Percentiles rank a stretch among this genome's conserved stretches.
Evolutionary conservation across 2,797 vertebrate genomes (phyloP).

Genomic region (Smutsia temminckii): DNA sequence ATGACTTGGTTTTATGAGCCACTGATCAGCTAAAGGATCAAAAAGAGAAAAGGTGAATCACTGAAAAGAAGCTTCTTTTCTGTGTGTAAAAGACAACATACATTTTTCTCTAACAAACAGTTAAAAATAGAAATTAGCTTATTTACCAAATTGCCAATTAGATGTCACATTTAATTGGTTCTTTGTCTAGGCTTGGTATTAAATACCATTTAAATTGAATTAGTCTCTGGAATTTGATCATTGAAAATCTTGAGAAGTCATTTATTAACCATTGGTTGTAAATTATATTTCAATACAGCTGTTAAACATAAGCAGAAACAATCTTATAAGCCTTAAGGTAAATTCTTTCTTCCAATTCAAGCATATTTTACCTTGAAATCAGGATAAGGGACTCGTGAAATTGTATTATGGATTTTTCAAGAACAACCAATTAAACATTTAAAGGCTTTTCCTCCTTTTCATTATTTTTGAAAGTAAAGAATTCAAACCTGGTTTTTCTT

Average conservation of each 20-base stretch:
- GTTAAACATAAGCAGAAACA: constrained; percentile 26
- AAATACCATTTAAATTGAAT: constrained; percentile 31
- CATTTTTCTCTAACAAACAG: constrained; percentile 16
- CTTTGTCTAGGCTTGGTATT: constrained; percentile 20
- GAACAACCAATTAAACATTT: background rate
- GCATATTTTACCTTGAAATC: constrained; percentile 45
- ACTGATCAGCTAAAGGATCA: background rate
- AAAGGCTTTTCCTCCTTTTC: background rate
- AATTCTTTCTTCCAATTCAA: constrained; percentile 7
- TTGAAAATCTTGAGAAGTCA: constrained; percentile 33
- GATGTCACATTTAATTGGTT: constrained; percentile 20
- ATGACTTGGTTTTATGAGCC: constrained; percentile 23
- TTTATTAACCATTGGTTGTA: constrained; percentile 21
- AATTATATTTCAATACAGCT: constrained; percentile 1
- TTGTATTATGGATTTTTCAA: constrained; percentile 18
- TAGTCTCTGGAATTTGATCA: constrained; percentile 15
- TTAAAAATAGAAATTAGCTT: constrained; percentile 51
- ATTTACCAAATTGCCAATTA: background rate
- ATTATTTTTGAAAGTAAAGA: constrained; percentile 37
- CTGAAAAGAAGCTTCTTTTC: background rate
- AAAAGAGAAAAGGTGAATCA: background rate
- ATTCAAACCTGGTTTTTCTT: constrained; percentile 1
- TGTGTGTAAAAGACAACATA: constrained; percentile 5
- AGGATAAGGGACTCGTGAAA: constrained; percentile 27
- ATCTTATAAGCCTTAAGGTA: constrained; percentile 15